Base-by-base conservation (phyloP, 2,113 vertebrate species). In the Aviceda subcristata region DNA sequence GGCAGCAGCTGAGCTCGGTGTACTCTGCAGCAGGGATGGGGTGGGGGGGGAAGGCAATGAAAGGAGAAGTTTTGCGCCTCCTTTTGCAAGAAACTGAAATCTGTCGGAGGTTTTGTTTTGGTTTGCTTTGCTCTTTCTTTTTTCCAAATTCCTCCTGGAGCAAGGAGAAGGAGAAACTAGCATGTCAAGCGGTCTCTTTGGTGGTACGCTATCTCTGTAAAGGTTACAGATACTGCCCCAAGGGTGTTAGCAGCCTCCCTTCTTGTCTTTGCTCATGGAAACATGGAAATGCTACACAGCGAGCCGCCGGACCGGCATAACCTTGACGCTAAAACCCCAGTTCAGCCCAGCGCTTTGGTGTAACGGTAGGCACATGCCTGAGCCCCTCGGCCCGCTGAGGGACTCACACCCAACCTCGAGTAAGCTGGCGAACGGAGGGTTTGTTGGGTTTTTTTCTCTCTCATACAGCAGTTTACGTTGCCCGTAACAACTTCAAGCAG, bases 381-480 rank as follows among this genome's bases (percentile, higher is more conserved):
- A 76, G 76, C 56, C 73, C 23, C 66, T 69, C 7, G 2, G 75
- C 41, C 66, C 6, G 6, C 67, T 32, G 3, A 5, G 64, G 50
- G 55, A 57, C 30, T 83, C 13, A 2, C 3, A 12, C 50, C 75
- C 63, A 9, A 10, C 71, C 82, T 90, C 3, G 1, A 69, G 72
- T 36, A 56, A 77, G 64, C 84, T 78, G 69, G 32, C 16, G 29
- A 88, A 62, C 29, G 5, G 4, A n/a, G 73, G 46, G 67, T 46
- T 51, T 13, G n/a, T 32, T 29, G 12, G 12, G 3, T 15, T 15
- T 13, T 38, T 56, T 43, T 9, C n/a, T 34, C 29, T 23, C 30
- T 84, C 69, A 43, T 94, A 89, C 95, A 94, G 92, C 86, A 95
- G 90, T 82, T 92, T 69, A 72, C 0, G 1, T 86, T 68, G 66